Conservation (phyloP, 2,113 vertebrate species). For the Dinomys branickii region DNA sequence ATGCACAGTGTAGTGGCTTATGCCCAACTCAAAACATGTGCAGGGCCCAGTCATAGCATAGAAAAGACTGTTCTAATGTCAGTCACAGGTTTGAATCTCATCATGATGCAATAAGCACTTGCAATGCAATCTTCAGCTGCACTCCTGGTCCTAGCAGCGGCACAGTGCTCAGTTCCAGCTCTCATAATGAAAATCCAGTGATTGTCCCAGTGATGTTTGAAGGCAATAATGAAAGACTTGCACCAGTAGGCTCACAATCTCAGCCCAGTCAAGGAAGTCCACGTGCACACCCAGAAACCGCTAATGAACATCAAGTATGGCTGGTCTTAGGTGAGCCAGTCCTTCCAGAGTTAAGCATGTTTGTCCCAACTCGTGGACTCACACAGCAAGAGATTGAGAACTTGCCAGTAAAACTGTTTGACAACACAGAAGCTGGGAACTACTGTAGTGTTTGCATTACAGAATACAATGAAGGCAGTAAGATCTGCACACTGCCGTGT, state of each 20-base stretch:
- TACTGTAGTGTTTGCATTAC: slow-evolving; percentile 95
- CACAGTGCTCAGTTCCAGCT: not conserved
- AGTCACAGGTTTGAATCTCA: not conserved
- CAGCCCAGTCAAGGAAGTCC: slow-evolving; percentile 60
- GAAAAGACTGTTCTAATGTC: not conserved
- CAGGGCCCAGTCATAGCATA: slow-evolving; percentile 78
- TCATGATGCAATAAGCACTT: not conserved
- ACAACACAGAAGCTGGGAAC: slow-evolving; percentile 91
- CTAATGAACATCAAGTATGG: slow-evolving; percentile 92
- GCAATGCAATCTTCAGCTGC: not conserved
- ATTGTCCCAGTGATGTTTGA: slow-evolving; percentile 64
- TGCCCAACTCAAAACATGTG: slow-evolving; percentile 84
- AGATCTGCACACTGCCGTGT: slow-evolving; percentile 94
- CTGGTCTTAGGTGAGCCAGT: slow-evolving; percentile 78
- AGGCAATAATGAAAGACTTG: slow-evolving; percentile 76
- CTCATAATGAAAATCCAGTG: slow-evolving; percentile 61
- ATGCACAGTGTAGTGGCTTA: slow-evolving; percentile 89
- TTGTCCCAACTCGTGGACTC: slow-evolving; percentile 92
- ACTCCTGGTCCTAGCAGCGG: fast-evolving
- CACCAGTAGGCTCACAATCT: not conserved
- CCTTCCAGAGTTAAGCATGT: not conserved
- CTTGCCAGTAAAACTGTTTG: slow-evolving; percentile 93
- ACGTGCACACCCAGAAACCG: slow-evolving; percentile 78
- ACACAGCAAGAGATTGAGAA: slow-evolving; percentile 96
- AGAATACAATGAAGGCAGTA: slow-evolving; percentile 94